These are phyloP conservation scores for Nephrotoma guestfalica DNA, from an alignment of 2,888 invertebrate species.

Conservation along the genomic window DNA sequence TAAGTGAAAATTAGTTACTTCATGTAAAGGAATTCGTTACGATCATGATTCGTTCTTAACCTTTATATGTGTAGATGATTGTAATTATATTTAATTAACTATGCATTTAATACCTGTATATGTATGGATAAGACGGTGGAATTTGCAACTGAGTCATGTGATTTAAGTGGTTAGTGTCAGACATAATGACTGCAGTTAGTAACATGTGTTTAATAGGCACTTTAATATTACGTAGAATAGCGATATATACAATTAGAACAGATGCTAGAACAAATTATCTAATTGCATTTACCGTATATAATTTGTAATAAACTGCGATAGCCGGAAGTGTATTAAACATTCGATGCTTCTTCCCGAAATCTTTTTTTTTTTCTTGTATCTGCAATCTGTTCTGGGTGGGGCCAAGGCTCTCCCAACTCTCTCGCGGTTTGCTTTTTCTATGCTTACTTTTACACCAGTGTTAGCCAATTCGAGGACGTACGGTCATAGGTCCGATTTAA, in stretches of 20 bases:
- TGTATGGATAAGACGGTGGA: background rate
- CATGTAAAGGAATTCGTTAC: background rate
- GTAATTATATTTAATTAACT: background rate
- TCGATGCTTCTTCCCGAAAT: too few species aligned
- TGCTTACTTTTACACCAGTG: too few species aligned
- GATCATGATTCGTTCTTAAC: background rate
- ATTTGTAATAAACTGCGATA: too few species aligned
- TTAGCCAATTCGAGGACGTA: too few species aligned
- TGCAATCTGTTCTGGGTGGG: too few species aligned
- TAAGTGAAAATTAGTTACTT: background rate
- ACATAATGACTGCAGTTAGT: background rate
- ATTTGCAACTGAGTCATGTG: background rate
- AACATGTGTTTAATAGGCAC: background rate
- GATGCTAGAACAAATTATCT: background rate
- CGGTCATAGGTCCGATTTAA: too few species aligned
- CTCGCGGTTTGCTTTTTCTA: too few species aligned
- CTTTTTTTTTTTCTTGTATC: too few species aligned
- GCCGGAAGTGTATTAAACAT: too few species aligned
- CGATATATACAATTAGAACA: background rate
- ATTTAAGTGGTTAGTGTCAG: background rate
- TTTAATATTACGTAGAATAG: background rate
- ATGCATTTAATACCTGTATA: too few species aligned
- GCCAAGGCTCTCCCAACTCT: too few species aligned
- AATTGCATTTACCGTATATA: background rate
- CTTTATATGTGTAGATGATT: background rate